Conservation (phyloP, 92 coral and sea anemone species). For the Paramuricea clavata region DNA sequence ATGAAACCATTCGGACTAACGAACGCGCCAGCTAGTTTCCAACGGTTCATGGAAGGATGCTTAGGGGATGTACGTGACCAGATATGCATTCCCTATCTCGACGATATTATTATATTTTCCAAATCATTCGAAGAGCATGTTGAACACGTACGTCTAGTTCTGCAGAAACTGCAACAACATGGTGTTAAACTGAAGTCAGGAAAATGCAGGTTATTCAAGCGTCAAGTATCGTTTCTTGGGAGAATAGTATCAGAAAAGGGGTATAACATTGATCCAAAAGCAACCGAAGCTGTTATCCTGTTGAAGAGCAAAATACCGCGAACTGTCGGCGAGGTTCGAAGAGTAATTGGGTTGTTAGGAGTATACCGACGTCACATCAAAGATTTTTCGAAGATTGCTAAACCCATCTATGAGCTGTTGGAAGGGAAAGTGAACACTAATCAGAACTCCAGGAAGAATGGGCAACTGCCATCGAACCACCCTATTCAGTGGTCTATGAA, state of each 20-base stretch:
- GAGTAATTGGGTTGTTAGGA: constrained; percentile 73
- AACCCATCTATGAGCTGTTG: constrained; percentile 54
- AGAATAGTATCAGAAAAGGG: constrained; percentile 74
- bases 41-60: constrained; percentile 78
- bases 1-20: constrained; percentile 67
- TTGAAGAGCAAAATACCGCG: constrained; percentile 64
- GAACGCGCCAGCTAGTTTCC: constrained; percentile 77
- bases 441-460: neutral
- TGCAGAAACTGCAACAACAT: constrained; percentile 51
- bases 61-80: constrained; percentile 65
- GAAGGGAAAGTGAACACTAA: neutral
- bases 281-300: constrained; percentile 52
- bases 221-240: constrained; percentile 72
- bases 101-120: constrained; percentile 70
- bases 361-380: constrained; percentile 71
- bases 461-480: neutral
- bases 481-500: constrained; percentile 32
- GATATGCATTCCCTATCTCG: constrained; percentile 75
- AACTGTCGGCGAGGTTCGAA: constrained; percentile 76
- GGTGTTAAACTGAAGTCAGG: constrained; percentile 76
- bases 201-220: constrained; percentile 71
- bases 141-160: constrained; percentile 63
- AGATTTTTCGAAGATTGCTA: constrained; percentile 72
- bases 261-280: constrained; percentile 65
- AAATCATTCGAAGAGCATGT: constrained; percentile 65